These are phyloP conservation scores for Eidolon helvum DNA, from an alignment of 2,113 vertebrate species.

Conservation along the genomic window DNA sequence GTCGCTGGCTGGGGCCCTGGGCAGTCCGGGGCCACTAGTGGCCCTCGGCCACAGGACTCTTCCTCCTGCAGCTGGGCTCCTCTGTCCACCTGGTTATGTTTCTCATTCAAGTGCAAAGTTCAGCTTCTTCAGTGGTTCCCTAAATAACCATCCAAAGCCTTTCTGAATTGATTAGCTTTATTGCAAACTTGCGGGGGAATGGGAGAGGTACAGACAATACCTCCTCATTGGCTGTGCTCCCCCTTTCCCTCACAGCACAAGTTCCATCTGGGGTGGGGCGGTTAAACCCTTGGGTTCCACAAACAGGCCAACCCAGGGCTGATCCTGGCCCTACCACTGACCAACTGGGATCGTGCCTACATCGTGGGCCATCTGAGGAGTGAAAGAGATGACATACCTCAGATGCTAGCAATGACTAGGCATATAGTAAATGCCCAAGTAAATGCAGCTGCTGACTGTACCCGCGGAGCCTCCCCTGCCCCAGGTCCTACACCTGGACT, in stretches of 20 bases:
- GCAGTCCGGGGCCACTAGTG: accelerated
- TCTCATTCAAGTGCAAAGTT: not conserved
- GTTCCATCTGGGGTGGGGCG: not conserved
- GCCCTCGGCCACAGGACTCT: not conserved
- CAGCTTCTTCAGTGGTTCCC: not conserved
- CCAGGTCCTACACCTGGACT: not conserved
- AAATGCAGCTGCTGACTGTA: not conserved
- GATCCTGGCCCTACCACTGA: not conserved
- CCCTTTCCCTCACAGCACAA: not conserved
- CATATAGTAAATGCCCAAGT: not conserved
- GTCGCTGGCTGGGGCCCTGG: too few species aligned
- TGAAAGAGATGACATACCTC: not conserved
- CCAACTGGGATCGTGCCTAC: not conserved
- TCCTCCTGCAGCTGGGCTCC: not conserved
- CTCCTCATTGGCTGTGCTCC: not conserved
- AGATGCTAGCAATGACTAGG: not conserved
- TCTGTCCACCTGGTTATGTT: not conserved
- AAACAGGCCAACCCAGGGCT: not conserved
- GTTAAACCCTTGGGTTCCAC: not conserved
- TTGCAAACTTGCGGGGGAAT: not conserved
- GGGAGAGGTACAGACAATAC: not conserved
- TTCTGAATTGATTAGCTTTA: not conserved
- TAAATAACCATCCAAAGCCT: not conserved
- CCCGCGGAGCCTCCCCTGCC: not conserved
- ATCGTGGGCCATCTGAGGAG: not conserved